Conservation (phyloP, 2,113 vertebrate species). For the Sisor rabdophorus region DNA sequence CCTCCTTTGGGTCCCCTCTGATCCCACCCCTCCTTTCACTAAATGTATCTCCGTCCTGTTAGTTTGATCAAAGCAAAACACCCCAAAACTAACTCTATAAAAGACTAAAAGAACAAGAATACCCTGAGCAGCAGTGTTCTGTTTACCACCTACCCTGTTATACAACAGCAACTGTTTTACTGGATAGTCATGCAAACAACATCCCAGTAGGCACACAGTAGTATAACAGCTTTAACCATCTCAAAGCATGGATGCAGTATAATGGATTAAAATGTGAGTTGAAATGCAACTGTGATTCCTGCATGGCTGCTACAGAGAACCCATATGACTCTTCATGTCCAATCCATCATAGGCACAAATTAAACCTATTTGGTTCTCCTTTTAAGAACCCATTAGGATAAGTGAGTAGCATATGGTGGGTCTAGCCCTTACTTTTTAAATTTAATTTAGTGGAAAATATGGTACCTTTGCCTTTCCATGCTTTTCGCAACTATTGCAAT, state of each 20-base stretch:
- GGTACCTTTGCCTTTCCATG: conserved; percentile 21
- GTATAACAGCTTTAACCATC: neutral
- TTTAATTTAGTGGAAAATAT: conserved; percentile 16
- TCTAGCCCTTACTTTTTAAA: conserved; percentile 16
- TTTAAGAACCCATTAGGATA: conserved; percentile 11
- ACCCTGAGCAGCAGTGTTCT: conserved; percentile 51
- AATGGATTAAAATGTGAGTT: neutral
- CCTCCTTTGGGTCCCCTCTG: no score
- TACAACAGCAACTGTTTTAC: conserved; percentile 54
- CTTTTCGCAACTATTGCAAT: neutral
- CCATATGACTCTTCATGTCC: neutral
- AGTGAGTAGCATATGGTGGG: neutral
- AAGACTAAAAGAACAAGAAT: conserved; percentile 42
- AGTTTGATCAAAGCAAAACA: no score
- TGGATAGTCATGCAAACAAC: conserved; percentile 41
- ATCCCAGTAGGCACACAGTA: conserved; percentile 32
- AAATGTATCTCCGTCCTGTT: no score
- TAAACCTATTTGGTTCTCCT: conserved; percentile 5
- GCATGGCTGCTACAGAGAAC: conserved; percentile 15
- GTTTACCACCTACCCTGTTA: conserved; percentile 58
- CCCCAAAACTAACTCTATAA: neutral
- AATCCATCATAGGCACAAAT: conserved; percentile 5
- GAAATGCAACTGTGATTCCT: conserved; percentile 3
- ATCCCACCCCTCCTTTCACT: no score
- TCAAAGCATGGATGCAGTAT: neutral